These are phyloP conservation scores for Poecilobothrus nobilitatus DNA, from an alignment of 2,888 invertebrate species.

Conservation along the genomic window DNA sequence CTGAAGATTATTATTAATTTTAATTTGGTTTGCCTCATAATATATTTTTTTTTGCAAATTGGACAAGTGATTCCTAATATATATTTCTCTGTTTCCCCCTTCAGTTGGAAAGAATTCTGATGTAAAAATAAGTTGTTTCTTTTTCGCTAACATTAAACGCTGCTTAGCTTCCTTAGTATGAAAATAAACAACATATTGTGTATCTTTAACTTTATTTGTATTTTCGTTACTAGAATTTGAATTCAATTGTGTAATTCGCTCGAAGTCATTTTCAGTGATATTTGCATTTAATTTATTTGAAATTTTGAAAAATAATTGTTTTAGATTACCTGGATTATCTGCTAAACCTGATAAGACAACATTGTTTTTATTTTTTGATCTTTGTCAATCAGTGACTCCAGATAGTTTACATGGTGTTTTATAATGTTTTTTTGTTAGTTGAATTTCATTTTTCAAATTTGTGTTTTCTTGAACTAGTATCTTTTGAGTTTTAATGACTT, in stretches of 20 bases:
- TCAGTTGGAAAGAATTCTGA: no score
- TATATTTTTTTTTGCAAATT: background rate
- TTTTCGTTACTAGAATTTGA: background rate
- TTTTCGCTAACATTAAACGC: no score
- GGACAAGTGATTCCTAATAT: slow-evolving; percentile 11
- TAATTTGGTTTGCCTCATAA: background rate
- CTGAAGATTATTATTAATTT: background rate
- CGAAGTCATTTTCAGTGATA: no score
- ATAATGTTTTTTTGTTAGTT: background rate
- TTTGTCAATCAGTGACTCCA: background rate
- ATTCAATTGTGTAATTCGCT: no score
- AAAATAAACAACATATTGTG: background rate
- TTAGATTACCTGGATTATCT: background rate
- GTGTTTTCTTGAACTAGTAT: background rate
- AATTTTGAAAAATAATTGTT: background rate
- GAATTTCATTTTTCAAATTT: background rate
- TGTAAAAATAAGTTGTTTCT: no score
- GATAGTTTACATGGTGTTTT: background rate
- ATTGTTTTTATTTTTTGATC: background rate
- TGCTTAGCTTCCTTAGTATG: background rate
- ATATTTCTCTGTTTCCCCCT: no score
- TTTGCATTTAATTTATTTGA: no score
- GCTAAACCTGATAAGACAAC: background rate
- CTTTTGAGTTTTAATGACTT: background rate
- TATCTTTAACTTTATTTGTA: no score